Conservation (phyloP, 2,113 vertebrate species). For the Hemiprocne comata region DNA sequence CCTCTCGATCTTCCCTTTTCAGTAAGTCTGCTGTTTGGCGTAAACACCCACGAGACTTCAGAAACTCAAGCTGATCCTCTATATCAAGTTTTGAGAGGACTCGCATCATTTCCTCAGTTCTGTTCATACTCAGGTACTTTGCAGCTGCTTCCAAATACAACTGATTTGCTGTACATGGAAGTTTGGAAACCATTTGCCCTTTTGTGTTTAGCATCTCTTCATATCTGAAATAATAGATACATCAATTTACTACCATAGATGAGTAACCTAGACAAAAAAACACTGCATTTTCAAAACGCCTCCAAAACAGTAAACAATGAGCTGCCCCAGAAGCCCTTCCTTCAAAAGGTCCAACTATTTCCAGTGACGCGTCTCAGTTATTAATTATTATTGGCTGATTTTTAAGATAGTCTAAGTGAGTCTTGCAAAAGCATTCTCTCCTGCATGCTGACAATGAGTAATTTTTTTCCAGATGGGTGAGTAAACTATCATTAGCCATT, state of each 20-base stretch:
- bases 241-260: background rate
- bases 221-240: conserved; percentile 59
- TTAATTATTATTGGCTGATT: background rate
- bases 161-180: conserved; percentile 76
- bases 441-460: background rate
- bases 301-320: background rate
- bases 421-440: background rate
- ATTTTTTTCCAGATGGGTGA: background rate
- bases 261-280: background rate
- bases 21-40: conserved; percentile 77
- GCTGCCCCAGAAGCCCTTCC: background rate
- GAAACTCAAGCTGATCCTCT: conserved; percentile 81
- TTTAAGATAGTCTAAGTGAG: background rate
- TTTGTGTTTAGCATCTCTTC: conserved; percentile 67
- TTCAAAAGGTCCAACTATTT: background rate
- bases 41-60: conserved; percentile 74
- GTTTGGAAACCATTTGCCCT: conserved; percentile 50
- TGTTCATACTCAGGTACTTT: conserved; percentile 74
- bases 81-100: conserved; percentile 77
- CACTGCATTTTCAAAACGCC: background rate
- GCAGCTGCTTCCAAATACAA: conserved; percentile 82
- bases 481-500: conserved; percentile 9
- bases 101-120: conserved; percentile 73
- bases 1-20: conserved; percentile 68
- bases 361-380: background rate